Conservation (phyloP, 23 tunicate genomes). For the Halocynthia roretzi region DNA sequence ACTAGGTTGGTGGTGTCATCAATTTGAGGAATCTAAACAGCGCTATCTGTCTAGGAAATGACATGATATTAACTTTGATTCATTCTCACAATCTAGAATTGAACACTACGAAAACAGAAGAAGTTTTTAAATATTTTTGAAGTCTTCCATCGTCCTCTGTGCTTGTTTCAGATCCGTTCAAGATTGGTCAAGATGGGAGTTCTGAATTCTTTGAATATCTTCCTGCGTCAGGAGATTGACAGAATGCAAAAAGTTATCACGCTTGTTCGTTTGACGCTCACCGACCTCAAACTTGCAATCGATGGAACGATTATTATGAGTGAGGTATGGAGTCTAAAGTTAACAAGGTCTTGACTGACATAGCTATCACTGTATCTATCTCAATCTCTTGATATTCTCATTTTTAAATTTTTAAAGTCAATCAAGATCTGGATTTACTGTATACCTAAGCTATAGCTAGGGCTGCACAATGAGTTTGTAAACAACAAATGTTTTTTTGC, state of each 20-base stretch:
- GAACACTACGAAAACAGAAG: too few species aligned
- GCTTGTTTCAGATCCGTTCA: slow-evolving; percentile 43
- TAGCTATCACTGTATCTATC: not conserved
- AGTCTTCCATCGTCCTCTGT: too few species aligned
- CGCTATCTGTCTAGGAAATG: too few species aligned
- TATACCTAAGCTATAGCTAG: not conserved
- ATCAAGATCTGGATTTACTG: not conserved
- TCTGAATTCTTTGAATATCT: slow-evolving; percentile 89
- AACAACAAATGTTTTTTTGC: not conserved
- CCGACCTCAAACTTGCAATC: slow-evolving; percentile 93
- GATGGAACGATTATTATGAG: slow-evolving; percentile 99
- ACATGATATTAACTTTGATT: too few species aligned
- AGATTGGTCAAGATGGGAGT: slow-evolving; percentile 87
- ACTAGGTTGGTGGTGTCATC: too few species aligned
- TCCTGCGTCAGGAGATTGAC: slow-evolving; percentile 92
- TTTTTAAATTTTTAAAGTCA: not conserved
- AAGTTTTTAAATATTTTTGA: too few species aligned
- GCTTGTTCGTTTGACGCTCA: slow-evolving; percentile 72
- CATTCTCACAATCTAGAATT: too few species aligned
- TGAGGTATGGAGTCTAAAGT: slow-evolving; percentile 36
- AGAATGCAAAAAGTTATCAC: slow-evolving; percentile 96
- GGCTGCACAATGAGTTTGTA: not conserved
- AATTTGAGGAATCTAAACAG: too few species aligned
- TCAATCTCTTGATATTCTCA: not conserved
- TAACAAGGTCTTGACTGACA: not conserved